Base-by-base conservation (phyloP, 2,113 vertebrate genomes). In the Dermatemys mawii region DNA sequence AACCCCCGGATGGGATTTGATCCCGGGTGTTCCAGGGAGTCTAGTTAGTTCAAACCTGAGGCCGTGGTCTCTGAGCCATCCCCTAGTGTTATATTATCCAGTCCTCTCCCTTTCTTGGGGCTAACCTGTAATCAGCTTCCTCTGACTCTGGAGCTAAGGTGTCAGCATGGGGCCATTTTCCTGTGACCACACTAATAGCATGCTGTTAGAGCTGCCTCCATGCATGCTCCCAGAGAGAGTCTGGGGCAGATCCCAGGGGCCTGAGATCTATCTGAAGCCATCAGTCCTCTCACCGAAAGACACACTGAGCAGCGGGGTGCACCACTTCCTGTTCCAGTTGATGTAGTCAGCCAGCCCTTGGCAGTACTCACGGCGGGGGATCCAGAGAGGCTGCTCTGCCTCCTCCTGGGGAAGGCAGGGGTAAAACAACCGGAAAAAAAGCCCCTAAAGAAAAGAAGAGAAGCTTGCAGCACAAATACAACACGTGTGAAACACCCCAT, bases 351-450 rank as follows among this genome's bases (percentile, higher is more conserved):
- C 97, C 63, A 98, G 79, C 5, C 97, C 98, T 0, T 8, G 2
- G 8, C 67, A 97, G 91, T 98, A 98, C 83, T 98, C 97, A 1
- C 92, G 89, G 49, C 96, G 97, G 0, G 98, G 98, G 49, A 98
- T 97, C 98, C 98, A 98, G 57, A 94, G 92, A 2, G 98, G 97
- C 78, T 54, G 87, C 79, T 97, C 22, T 0, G 13, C 7, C 16
- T 86, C 93, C 1, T 67, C 79, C 26, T 10, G 79, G 2, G 95
- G 24, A 85, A 90, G 22, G 81, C 97, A 98, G 29, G 98, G 98
- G 94, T 98, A 98, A 94, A 98, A 98, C 11, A 98, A 97, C 17
- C 98, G 97, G 29, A 98, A 96, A 94, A 98, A 98, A 76, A 97
- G 97, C 24, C 98, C 98, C 98, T 98, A 94, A 3, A 41, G 82